Evolutionary conservation across 2,797 vertebrate species (phyloP).

Genomic region (Smutsia temminckii): DNA sequence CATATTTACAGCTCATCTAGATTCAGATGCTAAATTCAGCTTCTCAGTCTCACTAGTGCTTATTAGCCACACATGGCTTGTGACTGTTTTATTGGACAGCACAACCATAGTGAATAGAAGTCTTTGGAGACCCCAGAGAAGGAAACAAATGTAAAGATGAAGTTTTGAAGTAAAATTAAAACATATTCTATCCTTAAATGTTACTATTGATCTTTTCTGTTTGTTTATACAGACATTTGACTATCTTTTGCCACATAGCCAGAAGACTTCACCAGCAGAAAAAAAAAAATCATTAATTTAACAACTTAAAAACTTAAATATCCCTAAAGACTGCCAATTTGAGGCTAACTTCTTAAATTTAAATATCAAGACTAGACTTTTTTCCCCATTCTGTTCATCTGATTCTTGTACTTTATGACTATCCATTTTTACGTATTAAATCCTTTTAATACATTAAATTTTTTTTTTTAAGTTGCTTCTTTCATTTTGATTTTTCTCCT

Average conservation of each 20-base stretch:
- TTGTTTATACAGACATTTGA: neutral
- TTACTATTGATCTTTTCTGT: neutral
- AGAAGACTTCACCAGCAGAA: neutral
- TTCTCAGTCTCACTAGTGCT: neutral
- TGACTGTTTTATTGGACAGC: neutral
- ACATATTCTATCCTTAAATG: neutral
- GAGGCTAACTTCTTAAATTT: neutral
- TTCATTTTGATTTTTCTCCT: neutral
- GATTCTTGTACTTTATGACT: neutral
- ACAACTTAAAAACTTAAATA: neutral
- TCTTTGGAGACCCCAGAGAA: neutral
- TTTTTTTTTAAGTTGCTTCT: neutral
- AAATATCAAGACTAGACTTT: neutral
- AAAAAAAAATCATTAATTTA: neutral
- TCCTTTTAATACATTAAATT: neutral
- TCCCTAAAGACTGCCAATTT: neutral
- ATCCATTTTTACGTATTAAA: neutral
- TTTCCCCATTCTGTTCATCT: neutral
- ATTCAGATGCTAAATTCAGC: neutral
- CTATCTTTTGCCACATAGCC: neutral
- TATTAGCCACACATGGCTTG: neutral
- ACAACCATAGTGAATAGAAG: neutral
- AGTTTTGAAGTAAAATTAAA: conserved; percentile 5
- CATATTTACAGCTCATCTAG: neutral
- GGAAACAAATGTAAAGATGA: neutral